Evolutionary conservation across 2,797 vertebrate genomes (phyloP), one percentile per base, ranked within the genome.

Genomic region (Coranthus polyacanthus): DNA sequence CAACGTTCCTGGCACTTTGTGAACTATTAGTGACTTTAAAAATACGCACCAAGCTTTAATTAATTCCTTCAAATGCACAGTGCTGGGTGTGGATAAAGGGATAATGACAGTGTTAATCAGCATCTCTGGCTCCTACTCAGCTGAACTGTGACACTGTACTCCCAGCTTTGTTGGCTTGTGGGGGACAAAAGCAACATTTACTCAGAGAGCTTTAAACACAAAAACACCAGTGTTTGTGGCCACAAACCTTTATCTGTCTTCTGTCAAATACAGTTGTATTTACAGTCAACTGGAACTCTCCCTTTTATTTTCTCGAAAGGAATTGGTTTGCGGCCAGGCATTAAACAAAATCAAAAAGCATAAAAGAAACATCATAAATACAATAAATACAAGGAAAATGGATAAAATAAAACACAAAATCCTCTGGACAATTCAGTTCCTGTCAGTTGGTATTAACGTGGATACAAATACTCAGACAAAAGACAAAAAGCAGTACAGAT

Each of bases 1-100:
- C n/a, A n/a, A n/a, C n/a, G n/a, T n/a, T n/a, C n/a, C 32, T 74
- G 74, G 72, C 78, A 75, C 55, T 82, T 75, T 67, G 68, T 73
- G 69, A 85, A 82, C 74, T 79, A 82, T 81, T 82, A 81, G 54
- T 49, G 70, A 83, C 75, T 76, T 78, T 72, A 78, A 82, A 88
- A 89, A 83, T 71, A 83, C 49, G 46, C 59, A 64, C 55, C 3
- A n/a, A 77, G 84, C 71, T 81, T 70, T 78, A 84, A 86, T 79
- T 78, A 72, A 79, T 85, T 68, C 55, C 65, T 21, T 82, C 24
- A 68, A 68, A 82, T n/a, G n/a, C n/a, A n/a, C n/a, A n/a, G n/a
- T n/a, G n/a, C n/a, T n/a, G n/a, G 38, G 57, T 51, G 54, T 24
- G 61, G 49, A 78, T 72, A 74, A 74, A 52, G 50, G 66, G 57